phyloP scores from a whole-genome alignment of 2,113 vertebrate genomes.

The Arvicanthis niloticus region DNA sequence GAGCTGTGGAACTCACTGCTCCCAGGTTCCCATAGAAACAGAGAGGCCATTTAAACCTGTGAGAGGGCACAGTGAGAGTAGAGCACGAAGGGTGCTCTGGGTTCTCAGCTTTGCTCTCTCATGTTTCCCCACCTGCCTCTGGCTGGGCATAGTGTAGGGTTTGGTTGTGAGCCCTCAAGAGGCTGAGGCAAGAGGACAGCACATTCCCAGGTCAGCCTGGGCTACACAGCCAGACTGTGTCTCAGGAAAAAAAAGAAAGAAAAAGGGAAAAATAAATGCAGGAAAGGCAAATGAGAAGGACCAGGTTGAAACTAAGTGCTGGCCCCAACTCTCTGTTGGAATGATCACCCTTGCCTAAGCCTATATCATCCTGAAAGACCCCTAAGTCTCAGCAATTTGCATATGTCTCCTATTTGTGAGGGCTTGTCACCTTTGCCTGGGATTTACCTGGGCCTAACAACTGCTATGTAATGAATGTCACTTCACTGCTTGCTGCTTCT shows the following conservation, averaged over 20 bases:
- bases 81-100: background rate
- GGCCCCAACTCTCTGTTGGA: background rate
- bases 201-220: background rate
- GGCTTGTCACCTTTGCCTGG: background rate
- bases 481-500: constrained; percentile 53
- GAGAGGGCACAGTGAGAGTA: constrained; percentile 2
- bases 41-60: constrained; percentile 57
- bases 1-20: constrained; percentile 49
- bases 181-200: background rate
- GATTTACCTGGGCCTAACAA: constrained; percentile 15
- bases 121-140: background rate
- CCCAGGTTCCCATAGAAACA: constrained; percentile 38
- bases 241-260: background rate
- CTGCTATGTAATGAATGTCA: constrained; percentile 32
- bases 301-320: background rate
- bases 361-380: background rate
- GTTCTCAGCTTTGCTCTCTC: background rate
- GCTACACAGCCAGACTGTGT: background rate
- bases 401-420: background rate
- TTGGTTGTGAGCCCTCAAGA: background rate
- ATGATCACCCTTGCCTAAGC: background rate
- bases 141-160: background rate
- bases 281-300: background rate
- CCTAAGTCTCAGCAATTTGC: background rate
- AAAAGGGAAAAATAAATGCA: background rate